Conservation (phyloP, 2,888 invertebrate genomes). For the Boloria euphrosyne region DNA sequence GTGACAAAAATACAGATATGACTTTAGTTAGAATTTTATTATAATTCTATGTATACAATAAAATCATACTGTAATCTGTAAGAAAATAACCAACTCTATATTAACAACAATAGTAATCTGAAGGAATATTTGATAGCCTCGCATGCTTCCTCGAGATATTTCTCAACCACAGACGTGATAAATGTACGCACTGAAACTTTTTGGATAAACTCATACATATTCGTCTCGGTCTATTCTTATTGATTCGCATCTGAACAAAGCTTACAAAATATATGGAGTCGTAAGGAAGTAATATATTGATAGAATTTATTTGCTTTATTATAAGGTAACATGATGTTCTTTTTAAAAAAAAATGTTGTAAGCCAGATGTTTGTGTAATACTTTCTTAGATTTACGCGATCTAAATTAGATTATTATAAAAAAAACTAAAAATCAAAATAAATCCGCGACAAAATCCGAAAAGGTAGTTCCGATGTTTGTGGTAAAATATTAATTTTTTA, state of each 20-base stretch:
- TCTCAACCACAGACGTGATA: slow-evolving; percentile 16
- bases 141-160: not conserved
- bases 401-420: too few relatives aligned
- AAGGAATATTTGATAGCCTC: not conserved
- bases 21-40: too few relatives aligned
- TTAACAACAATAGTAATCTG: not conserved
- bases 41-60: too few relatives aligned
- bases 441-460: too few relatives aligned
- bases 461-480: not conserved
- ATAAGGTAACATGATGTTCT: not conserved
- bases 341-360: too few relatives aligned
- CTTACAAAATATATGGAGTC: slow-evolving; percentile 8
- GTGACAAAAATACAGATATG: too few relatives aligned
- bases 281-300: not conserved
- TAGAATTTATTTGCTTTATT: not conserved
- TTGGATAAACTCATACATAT: slow-evolving; percentile 23
- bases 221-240: slow-evolving; percentile 22
- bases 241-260: slow-evolving; percentile 14
- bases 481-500: not conserved
- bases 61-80: too few relatives aligned
- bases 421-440: too few relatives aligned
- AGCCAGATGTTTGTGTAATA: too few relatives aligned
- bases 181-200: slow-evolving; percentile 17
- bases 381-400: too few relatives aligned
- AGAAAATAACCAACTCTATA: not conserved